Evolutionary conservation across 1,140 invertebrate species (phyloP), one percentile per base, ranked within the genome.

Genomic region (Aphelinus certus): DNA sequence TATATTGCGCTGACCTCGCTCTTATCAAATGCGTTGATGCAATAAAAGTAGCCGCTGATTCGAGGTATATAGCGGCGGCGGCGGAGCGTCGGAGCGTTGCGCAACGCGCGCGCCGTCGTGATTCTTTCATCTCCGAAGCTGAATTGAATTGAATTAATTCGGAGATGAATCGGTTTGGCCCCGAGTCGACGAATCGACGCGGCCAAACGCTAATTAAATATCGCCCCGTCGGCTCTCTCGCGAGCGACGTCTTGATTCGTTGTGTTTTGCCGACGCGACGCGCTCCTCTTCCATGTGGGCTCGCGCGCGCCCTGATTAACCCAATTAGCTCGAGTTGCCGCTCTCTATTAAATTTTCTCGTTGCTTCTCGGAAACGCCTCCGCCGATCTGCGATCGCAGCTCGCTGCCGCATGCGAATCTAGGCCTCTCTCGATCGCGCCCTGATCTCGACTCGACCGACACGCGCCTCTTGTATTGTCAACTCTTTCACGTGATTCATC

Each of bases 21-120:
- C 77, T 81, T 83, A 84, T 84, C 83, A 84, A 81, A 81, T 77
- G 73, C 79, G 78, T 81, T 80, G 80, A 83, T 79, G 79, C 79
- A 81, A 83, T 82, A 82, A 78, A 73, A 55, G 45, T 48, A 7
- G 49, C 53, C 57, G 45, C 51, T 6, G 46, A 60, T 45, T 60
- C 46, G 56, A 69, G n/a, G 66, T 70, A 61, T 43, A 48, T 46
- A 61, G 65, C 45, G 3, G 9, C n/a, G 3, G 9, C n/a, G 46
- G 7, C 10, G 7, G 42, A 60, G 73, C 55, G 42, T 65, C 46
- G 67, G 42, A 63, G 49, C 56, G 53, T 76, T 75, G 68, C 65
- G 60, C 71, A 75, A 75, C 71, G 61, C 60, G 48, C 51, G 47
- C 10, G 57, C 56, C 6, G 57, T 48, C 63, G 61, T 61, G 63